Percentiles rank a stretch among this genome's conserved stretches.
phyloP scores from a whole-genome alignment of 1,140 invertebrate species.

The Drosophila sp. region DNA sequence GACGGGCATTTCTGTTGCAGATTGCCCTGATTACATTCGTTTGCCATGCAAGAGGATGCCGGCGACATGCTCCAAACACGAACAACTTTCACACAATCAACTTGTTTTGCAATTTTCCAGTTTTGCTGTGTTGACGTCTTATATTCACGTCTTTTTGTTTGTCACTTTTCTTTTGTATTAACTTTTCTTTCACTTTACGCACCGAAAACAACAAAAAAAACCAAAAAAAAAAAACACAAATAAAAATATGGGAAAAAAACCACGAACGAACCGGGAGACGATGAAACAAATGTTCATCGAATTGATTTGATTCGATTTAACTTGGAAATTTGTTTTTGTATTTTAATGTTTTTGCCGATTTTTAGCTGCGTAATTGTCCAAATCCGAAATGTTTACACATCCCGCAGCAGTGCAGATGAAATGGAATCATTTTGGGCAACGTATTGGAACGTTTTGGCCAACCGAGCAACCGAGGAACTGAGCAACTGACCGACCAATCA shows the following conservation, averaged over 20 bases:
- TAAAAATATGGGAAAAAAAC: not conserved
- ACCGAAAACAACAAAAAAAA: conserved; percentile 11
- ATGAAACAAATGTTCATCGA: conserved; percentile 1
- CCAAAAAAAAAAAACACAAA: not conserved
- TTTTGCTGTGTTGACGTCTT: conserved; percentile 3
- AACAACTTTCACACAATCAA: not conserved
- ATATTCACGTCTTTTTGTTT: not conserved
- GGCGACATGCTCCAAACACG: conserved; percentile 64
- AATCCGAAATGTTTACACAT: conserved; percentile 68
- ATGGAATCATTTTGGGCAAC: conserved; percentile 31
- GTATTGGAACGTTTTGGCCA: not conserved
- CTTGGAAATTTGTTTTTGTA: conserved; percentile 23
- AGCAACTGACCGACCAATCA: conserved; percentile 10
- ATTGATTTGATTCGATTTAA: conserved; percentile 36
- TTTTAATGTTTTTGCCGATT: conserved; percentile 39
- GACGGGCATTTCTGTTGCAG: conserved; percentile 46
- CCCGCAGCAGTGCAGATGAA: conserved; percentile 22
- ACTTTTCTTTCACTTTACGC: conserved; percentile 3
- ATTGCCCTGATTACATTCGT: conserved; percentile 56
- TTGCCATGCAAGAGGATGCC: conserved; percentile 66
- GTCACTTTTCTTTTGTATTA: conserved; percentile 10
- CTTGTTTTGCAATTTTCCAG: not conserved
- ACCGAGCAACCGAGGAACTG: conserved; percentile 7
- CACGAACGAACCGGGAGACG: conserved; percentile 17
- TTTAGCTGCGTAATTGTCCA: conserved; percentile 73